These are phyloP conservation scores for Champsocephalus esox DNA, from an alignment of 2,797 vertebrate species.

Conservation along the genomic window DNA sequence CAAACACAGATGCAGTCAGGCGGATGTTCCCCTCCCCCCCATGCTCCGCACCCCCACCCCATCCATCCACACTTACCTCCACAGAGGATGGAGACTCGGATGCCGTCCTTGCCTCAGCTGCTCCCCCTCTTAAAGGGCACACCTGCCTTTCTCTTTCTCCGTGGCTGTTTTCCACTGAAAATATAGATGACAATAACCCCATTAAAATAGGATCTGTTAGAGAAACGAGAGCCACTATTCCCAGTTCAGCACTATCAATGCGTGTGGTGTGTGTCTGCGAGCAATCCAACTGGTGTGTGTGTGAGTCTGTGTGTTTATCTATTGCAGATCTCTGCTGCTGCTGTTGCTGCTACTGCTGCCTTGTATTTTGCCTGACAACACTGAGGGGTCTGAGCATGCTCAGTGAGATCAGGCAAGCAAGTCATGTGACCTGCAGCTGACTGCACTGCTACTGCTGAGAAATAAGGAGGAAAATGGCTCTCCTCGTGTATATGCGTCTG, in stretches of 20 bases:
- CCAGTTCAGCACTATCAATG: slow-evolving; percentile 32
- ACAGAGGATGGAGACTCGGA: slow-evolving; percentile 79
- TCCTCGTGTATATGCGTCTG: slow-evolving; percentile 37
- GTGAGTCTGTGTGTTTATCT: slow-evolving; percentile 83
- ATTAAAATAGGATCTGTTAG: slow-evolving; percentile 27
- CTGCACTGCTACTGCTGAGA: slow-evolving; percentile 81
- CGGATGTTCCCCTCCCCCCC: slow-evolving; percentile 65
- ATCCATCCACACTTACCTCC: slow-evolving; percentile 81
- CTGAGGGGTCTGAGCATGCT: slow-evolving; percentile 85
- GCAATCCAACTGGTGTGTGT: slow-evolving; percentile 61
- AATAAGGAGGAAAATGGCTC: slow-evolving; percentile 60
- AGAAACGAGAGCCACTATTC: slow-evolving; percentile 28
- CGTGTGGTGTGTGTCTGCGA: slow-evolving; percentile 44
- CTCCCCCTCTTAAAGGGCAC: slow-evolving; percentile 76
- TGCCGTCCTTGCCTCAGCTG: slow-evolving; percentile 79
- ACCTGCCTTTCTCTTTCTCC: slow-evolving; percentile 64
- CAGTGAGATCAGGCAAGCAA: slow-evolving; percentile 72
- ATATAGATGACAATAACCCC: slow-evolving; percentile 46
- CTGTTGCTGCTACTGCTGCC: slow-evolving; percentile 77
- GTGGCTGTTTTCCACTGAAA: slow-evolving; percentile 62
- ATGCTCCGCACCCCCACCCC: slow-evolving; percentile 36
- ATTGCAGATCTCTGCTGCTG: slow-evolving; percentile 84
- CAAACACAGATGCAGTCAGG: slow-evolving; percentile 69
- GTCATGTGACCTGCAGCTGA: slow-evolving; percentile 89
- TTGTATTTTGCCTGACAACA: slow-evolving; percentile 90